Conservation (phyloP, 2,888 invertebrate genomes). For the Drosophila formosana region DNA sequence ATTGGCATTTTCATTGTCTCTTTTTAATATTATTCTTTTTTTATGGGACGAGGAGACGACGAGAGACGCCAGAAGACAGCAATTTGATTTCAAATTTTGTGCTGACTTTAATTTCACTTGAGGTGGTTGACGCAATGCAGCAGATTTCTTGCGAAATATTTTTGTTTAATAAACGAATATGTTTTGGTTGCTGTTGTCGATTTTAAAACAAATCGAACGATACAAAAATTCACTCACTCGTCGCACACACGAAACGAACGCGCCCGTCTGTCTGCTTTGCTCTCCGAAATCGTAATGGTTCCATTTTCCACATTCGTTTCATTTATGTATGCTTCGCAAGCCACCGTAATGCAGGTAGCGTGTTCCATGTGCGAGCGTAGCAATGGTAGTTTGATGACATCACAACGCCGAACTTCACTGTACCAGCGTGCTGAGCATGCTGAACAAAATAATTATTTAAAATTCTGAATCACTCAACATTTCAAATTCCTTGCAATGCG, state of each 20-base stretch:
- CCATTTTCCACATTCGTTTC: constrained; percentile 37
- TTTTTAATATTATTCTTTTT: constrained; percentile 45
- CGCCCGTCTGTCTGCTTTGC: constrained; percentile 62
- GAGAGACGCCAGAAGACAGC: constrained; percentile 28
- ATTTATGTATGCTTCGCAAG: constrained; percentile 46
- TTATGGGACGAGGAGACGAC: constrained; percentile 16
- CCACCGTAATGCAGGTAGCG: constrained; percentile 17
- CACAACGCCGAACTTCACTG: constrained; percentile 6
- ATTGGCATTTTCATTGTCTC: constrained; percentile 64
- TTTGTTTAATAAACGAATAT: constrained; percentile 53
- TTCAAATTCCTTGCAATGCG: no score
- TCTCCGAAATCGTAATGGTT: constrained; percentile 53
- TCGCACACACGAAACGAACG: constrained; percentile 51
- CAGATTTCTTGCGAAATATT: constrained; percentile 67
- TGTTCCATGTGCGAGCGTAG: background rate
- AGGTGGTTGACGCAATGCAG: constrained; percentile 57
- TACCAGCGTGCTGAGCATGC: background rate
- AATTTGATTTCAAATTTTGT: constrained; percentile 28
- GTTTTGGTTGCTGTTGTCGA: constrained; percentile 58
- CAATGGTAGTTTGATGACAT: constrained; percentile 29
- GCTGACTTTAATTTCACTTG: constrained; percentile 47
- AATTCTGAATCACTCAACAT: background rate
- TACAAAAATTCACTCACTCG: constrained; percentile 45
- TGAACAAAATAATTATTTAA: background rate
- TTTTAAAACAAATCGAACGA: constrained; percentile 80